A percentile compares a stretch with the other conserved stretches of the same genome.
These are phyloP conservation scores for Xenopus tropicalis DNA, from an alignment of 2,113 vertebrate species.

Conservation along the genomic window DNA sequence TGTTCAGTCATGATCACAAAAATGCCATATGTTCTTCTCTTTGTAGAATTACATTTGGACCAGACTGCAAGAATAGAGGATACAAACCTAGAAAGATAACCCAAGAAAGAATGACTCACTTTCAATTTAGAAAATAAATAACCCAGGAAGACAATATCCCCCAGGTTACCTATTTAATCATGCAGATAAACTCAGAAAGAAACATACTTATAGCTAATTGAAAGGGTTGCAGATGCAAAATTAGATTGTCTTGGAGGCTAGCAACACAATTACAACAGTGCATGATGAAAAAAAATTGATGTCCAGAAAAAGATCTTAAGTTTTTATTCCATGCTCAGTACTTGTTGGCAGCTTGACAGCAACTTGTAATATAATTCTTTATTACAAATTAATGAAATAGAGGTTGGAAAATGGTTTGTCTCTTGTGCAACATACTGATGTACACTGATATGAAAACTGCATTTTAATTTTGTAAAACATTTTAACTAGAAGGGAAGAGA, in stretches of 20 bases:
- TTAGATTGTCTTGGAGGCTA: background rate
- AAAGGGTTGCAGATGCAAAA: background rate
- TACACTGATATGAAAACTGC: too few species aligned
- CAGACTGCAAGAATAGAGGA: too few species aligned
- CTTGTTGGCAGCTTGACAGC: constrained; percentile 1
- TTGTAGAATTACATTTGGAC: too few species aligned
- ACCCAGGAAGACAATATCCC: background rate
- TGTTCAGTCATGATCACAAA: too few species aligned
- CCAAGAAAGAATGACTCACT: too few species aligned
- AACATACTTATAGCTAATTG: constrained; percentile 3
- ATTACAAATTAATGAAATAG: background rate
- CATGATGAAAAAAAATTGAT: background rate
- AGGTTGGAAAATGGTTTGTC: too few species aligned
- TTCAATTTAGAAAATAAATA: constrained; percentile 6
- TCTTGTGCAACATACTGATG: too few species aligned
- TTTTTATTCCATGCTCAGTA: background rate
- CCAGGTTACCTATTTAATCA: constrained; percentile 8
- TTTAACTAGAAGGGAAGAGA: too few species aligned
- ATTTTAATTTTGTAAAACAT: too few species aligned
- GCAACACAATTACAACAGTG: background rate
- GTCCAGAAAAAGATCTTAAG: background rate
- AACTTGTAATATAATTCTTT: background rate
- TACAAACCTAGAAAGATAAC: too few species aligned
- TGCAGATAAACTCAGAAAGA: constrained; percentile 7
- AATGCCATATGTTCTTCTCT: too few species aligned